phyloP scores from a whole-genome alignment of 1,140 invertebrate genomes.

The Drosophila tani region DNA sequence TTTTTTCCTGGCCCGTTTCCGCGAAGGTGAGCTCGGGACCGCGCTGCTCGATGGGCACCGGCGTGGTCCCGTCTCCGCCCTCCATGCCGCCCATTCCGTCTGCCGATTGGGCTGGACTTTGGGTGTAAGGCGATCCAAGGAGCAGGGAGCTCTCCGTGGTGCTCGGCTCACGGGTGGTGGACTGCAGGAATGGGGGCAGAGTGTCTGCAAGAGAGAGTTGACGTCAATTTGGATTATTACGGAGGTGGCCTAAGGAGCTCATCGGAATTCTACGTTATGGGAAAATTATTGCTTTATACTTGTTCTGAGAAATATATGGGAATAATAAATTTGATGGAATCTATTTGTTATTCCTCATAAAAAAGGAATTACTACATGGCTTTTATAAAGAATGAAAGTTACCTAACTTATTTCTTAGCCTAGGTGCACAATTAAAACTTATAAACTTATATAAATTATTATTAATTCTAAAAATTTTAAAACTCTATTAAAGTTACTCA shows the following conservation, averaged over 20 bases:
- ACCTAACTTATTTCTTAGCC: not conserved
- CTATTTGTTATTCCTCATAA: not conserved
- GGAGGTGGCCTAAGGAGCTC: constrained; percentile 14
- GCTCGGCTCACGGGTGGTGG: constrained; percentile 85
- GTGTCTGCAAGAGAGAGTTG: constrained; percentile 66
- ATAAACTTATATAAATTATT: no score
- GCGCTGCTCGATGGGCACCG: constrained; percentile 89
- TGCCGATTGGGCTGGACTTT: constrained; percentile 54
- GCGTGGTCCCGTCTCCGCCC: constrained; percentile 75
- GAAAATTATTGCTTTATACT: not conserved
- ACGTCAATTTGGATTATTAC: constrained; percentile 20
- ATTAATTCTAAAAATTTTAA: no score
- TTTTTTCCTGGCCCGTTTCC: constrained; percentile 91
- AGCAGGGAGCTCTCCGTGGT: constrained; percentile 85
- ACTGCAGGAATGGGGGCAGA: constrained; percentile 85
- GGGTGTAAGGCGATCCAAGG: constrained; percentile 78
- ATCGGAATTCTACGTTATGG: not conserved
- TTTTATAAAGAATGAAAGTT: no score
- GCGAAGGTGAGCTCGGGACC: constrained; percentile 92
- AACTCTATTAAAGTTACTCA: no score
- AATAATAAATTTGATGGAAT: not conserved
- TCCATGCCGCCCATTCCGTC: constrained; percentile 41
- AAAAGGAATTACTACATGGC: not conserved
- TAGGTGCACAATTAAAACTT: not conserved
- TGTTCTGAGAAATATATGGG: not conserved